These are phyloP conservation scores for Synanthedon tipuliformis DNA, from an alignment of 2,888 invertebrate species.

Conservation along the genomic window DNA sequence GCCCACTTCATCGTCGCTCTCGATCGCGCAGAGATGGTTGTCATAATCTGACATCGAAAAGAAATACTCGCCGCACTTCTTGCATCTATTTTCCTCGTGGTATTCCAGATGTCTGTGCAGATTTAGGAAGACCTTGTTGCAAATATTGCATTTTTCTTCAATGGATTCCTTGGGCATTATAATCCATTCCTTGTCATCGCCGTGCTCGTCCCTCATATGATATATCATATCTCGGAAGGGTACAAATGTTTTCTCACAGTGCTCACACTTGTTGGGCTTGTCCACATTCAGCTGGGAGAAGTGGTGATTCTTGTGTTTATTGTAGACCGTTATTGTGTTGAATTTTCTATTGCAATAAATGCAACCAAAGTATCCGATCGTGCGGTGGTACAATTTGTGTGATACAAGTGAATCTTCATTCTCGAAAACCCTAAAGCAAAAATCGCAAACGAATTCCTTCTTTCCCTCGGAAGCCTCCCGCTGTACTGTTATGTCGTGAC, in stretches of 20 bases:
- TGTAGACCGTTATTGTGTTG: slow-evolving; percentile 53
- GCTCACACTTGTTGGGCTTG: slow-evolving; percentile 58
- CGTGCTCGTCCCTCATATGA: slow-evolving; percentile 58
- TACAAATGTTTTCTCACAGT: slow-evolving; percentile 67
- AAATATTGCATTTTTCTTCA: slow-evolving; percentile 52
- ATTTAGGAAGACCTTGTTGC: slow-evolving; percentile 54
- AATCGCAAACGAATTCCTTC: slow-evolving; percentile 53
- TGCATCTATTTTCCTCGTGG: slow-evolving; percentile 61
- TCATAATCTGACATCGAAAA: slow-evolving; percentile 46
- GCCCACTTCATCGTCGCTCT: slow-evolving; percentile 47
- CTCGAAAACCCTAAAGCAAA: slow-evolving; percentile 58
- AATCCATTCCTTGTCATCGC: slow-evolving; percentile 59
- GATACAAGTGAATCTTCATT: slow-evolving; percentile 47
- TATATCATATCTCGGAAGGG: slow-evolving; percentile 64
- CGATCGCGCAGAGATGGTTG: slow-evolving; percentile 55
- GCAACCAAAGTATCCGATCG: slow-evolving; percentile 57
- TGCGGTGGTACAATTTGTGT: slow-evolving; percentile 59
- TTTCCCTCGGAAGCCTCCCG: slow-evolving; percentile 32
- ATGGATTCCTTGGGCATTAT: slow-evolving; percentile 50
- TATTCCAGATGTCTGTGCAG: slow-evolving; percentile 52
- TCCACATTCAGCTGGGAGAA: slow-evolving; percentile 49
- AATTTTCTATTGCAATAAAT: slow-evolving; percentile 64
- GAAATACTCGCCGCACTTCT: slow-evolving; percentile 62
- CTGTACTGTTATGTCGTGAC: slow-evolving; percentile 38
- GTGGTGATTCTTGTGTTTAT: slow-evolving; percentile 65